Evolutionary conservation across 2,113 vertebrate species (phyloP), one percentile per base, ranked within the genome.

Genomic region (Speoplatyrhinus poulsoni): DNA sequence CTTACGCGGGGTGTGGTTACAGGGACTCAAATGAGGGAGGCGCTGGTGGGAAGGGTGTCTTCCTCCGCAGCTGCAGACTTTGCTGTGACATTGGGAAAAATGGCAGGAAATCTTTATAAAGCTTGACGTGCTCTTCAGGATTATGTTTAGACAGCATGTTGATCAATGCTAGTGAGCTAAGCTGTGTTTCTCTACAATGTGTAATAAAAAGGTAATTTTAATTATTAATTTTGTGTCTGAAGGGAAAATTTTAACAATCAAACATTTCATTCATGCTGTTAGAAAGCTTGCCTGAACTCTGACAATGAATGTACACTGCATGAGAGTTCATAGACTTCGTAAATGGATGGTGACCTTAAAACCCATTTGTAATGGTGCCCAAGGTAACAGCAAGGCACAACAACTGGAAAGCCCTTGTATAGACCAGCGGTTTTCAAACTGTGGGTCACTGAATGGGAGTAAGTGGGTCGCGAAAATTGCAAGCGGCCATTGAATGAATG

Each of bases 31-130:
- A 79, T 73, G 76, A 75, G 62, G 68, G 75, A 73, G 77, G 75
- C 75, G 83, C 68, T 89, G 90, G 76, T 85, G 77, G 73, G 87
- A 93, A 89, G 84, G 26, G 26, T 26, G 26, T 26, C 26, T 26
- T 26, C 26, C 26, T 26, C 26, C 26, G 26, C 26, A 26, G 26
- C 26, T 26, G 26, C 26, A 26, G 26, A 26, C 26, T 26, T 81
- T 46, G 57, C 61, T 74, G 74, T 69, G 80, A 83, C 82, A 47
- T 74, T 9, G 19, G 56, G 56, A 12, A 3, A 41, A 41, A 41
- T 41, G 36, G 5, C 36, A 1, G 36, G 7, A 41, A 41, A 41
- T 60, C 11, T 58, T 58, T 8, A 50, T 12, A 36, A 32, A 53
- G 46, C 32, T 12, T 19, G 36, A 41, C 32, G 46, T 33, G 55